Evolutionary conservation across 2,888 invertebrate species (phyloP).

Genomic region (Trypoxylon attenuatum): DNA sequence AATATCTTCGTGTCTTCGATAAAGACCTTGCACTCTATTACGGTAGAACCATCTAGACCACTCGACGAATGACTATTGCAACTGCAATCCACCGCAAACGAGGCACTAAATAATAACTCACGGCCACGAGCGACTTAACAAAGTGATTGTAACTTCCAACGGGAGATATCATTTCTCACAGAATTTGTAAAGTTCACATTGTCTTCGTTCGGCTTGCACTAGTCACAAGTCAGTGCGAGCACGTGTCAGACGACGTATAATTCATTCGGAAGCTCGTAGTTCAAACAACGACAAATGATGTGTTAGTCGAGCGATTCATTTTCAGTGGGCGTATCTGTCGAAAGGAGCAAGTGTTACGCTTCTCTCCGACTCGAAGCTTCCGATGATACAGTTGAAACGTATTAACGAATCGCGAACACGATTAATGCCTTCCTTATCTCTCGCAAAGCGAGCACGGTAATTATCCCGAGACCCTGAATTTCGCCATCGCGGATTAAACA

Average conservation of each 20-base stretch:
- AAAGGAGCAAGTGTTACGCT: constrained; percentile 20
- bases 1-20: too few relatives aligned
- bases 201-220: constrained; percentile 5
- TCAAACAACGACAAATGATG: constrained; percentile 63
- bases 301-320: constrained; percentile 60
- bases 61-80: too few relatives aligned
- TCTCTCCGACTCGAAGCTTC: constrained; percentile 7
- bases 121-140: neutral
- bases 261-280: constrained; percentile 54
- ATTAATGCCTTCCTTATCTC: constrained; percentile 26
- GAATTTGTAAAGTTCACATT: constrained; percentile 20
- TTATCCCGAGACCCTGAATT: constrained; percentile 23
- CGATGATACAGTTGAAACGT: constrained; percentile 24
- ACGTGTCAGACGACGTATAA: constrained; percentile 25
- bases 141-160: constrained; percentile 15
- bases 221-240: neutral
- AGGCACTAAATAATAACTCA: constrained; percentile 14
- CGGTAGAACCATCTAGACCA: too few relatives aligned
- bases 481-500: neutral
- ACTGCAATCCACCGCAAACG: too few relatives aligned
- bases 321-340: constrained; percentile 56
- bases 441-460: constrained; percentile 26
- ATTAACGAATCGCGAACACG: constrained; percentile 29
- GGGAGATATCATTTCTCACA: constrained; percentile 23
- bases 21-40: too few relatives aligned